Evolutionary conservation across 1,140 invertebrate genomes (phyloP), one percentile per base, ranked within the genome.

Genomic region (Steinernema khuongi): DNA sequence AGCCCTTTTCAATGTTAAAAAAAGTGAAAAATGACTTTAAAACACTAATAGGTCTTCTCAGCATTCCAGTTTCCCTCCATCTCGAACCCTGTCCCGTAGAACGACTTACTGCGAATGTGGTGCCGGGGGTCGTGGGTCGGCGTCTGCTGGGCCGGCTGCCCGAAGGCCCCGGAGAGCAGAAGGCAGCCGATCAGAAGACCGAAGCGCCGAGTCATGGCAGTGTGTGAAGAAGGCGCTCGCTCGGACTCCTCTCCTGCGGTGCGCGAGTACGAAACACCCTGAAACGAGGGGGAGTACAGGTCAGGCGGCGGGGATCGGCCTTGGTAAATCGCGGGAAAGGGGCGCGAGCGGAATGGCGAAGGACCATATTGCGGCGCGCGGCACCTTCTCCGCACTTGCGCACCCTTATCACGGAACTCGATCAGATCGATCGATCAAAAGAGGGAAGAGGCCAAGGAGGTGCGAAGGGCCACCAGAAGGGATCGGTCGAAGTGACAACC

Each of bases 91-190:
- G n/a, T n/a, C n/a, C 14, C 28, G 1, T 32, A 67, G 66, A 74
- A 14, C 19, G 66, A 70, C 77, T 81, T 68, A 79, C 77, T 41
- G 33, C 79, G 77, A 32, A 41, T 31, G 32, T 77, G 78, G 50
- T 79, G 76, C 60, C 80, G 31, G 2, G 78, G 79, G 74, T 79
- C 78, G 43, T 60, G 29, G 18, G 32, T 79, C n/a, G 75, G 75
- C n/a, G 31, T 71, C 29, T 68, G 68, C 31, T 76, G 70, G 71
- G 77, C 77, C 36, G 75, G 78, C 32, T 79, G 77, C 1, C 68
- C 67, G 22, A 30, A 31, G 17, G 19, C 67, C n/a, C 17, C 43
- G 18, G 71, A 41, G 31, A 79, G 74, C 73, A 75, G 33, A 76
- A 75, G 44, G 74, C 73, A 19, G 44, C 30, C 26, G 76, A 50